Evolutionary conservation across 2,888 invertebrate species (phyloP).

Genomic region (Pelosia muscerda): DNA sequence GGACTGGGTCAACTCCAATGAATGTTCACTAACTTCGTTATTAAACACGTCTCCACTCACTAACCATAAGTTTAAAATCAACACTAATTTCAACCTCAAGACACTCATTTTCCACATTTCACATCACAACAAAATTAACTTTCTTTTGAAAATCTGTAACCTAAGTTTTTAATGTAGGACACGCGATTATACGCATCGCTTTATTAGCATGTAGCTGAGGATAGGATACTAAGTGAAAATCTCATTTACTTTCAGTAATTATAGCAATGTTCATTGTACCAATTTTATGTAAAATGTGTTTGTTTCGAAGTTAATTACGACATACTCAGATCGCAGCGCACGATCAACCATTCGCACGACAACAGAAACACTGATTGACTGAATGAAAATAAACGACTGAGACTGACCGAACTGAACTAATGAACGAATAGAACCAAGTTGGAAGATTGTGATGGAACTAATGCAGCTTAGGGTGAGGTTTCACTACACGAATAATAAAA

Average conservation of each 20-base stretch:
- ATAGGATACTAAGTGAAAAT: conserved; percentile 11
- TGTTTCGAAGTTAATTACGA: conserved; percentile 40
- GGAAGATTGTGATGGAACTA: neutral
- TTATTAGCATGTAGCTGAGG: conserved; percentile 23
- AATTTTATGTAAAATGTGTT: conserved; percentile 10
- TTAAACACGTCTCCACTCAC: conserved; percentile 68
- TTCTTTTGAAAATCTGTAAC: conserved; percentile 69
- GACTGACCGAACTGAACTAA: too few relatives aligned
- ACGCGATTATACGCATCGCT: conserved; percentile 41
- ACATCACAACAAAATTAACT: conserved; percentile 69
- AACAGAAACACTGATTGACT: conserved; percentile 38
- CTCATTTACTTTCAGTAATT: conserved; percentile 40
- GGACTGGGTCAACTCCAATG: conserved; percentile 88
- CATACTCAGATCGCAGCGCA: conserved; percentile 4
- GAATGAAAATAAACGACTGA: too few relatives aligned
- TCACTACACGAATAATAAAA: neutral
- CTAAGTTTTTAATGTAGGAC: conserved; percentile 72
- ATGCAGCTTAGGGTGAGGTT: neutral
- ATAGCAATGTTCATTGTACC: conserved; percentile 21
- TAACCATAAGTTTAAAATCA: conserved; percentile 65
- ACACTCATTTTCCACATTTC: conserved; percentile 66
- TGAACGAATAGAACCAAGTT: neutral
- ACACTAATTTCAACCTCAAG: conserved; percentile 61
- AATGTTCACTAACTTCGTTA: conserved; percentile 68
- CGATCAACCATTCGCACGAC: conserved; percentile 7